Base-by-base conservation (phyloP, 92 coral and sea anemone genomes). In the Epizoanthus stellaris region DNA sequence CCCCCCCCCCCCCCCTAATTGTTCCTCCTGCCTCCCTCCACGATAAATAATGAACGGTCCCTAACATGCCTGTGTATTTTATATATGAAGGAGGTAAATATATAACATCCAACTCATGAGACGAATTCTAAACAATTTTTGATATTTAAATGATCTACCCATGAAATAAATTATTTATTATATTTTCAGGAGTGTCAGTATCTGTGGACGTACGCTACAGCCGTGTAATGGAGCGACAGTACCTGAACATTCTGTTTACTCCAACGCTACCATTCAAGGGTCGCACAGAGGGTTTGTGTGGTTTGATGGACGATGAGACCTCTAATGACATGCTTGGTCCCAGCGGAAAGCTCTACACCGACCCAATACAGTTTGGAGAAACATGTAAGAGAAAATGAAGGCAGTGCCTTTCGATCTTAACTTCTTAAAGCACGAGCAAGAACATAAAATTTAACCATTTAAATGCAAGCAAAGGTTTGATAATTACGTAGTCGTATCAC, bases 291-390 rank as follows among this genome's bases (percentile, higher is more conserved):
- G 96, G 96, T 8, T 84, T 93, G 40, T 93, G 96, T 61, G 96
- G 96, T 25, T 64, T 88, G 14, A 93, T 91, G 96, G 96, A 93
- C 75, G 85, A 93, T 39, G 89, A 93, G 12, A 82, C 88, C 5
- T 85, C 90, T 49, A 91, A 93, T 72, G 96, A 93, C 67, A 17
- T 93, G 49, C 74, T 25, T 63, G 96, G 96, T 74, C 89, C 96
- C 0, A 39, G 40, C 69, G 94, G 89, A 82, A 85, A 88, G 23
- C 84, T 57, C 19, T 93, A 76, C 86, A 73, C 72, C 0, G 89
- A 93, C 43, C 90, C 94, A 10, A 69, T 88, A 9, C 40, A 75
- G 67, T 93, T 93, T 61, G 92, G 92, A 4, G 91, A 93, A 10
- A 88, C 96, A n/a, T 93, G 96, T 93, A 91, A 91, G 96, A 19